phyloP scores from a whole-genome alignment of 2,888 invertebrate species.

The Ferdinandea cuprea region DNA sequence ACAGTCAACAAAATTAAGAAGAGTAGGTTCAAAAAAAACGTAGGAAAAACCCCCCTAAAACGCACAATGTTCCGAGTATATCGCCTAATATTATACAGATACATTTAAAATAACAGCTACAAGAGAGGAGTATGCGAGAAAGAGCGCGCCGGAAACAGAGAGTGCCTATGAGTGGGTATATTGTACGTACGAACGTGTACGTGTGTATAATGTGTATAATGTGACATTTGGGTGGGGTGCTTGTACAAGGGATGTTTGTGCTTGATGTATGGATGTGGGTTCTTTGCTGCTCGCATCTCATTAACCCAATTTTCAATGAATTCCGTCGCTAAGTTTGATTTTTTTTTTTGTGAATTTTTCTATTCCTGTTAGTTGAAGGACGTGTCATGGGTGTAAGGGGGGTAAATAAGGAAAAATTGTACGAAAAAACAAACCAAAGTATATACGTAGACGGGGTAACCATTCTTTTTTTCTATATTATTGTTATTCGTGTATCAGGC shows the following conservation, averaged over 20 bases:
- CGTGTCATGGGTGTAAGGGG: slow-evolving; percentile 15
- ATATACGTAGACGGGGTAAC: slow-evolving; percentile 2
- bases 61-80: neutral
- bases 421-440: slow-evolving; percentile 1
- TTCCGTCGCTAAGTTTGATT: slow-evolving; percentile 53
- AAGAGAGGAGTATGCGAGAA: neutral
- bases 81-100: neutral
- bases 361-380: slow-evolving; percentile 46
- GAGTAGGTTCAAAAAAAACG: neutral
- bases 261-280: slow-evolving; percentile 48
- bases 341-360: slow-evolving; percentile 19
- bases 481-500: neutral
- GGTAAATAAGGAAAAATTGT: slow-evolving; percentile 11
- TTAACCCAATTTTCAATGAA: slow-evolving; percentile 71
- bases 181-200: slow-evolving; percentile 1
- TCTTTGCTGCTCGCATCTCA: slow-evolving; percentile 57
- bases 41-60: neutral
- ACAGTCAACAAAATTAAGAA: slow-evolving; percentile 5
- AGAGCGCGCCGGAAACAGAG: slow-evolving; percentile 4
- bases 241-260: slow-evolving; percentile 34
- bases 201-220: slow-evolving; percentile 20
- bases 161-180: neutral
- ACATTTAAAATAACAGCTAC: neutral
- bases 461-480: neutral
- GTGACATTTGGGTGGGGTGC: slow-evolving; percentile 44